Evolutionary conservation across 1,140 invertebrate genomes (phyloP).

Genomic region (Piezodorus guildinii): DNA sequence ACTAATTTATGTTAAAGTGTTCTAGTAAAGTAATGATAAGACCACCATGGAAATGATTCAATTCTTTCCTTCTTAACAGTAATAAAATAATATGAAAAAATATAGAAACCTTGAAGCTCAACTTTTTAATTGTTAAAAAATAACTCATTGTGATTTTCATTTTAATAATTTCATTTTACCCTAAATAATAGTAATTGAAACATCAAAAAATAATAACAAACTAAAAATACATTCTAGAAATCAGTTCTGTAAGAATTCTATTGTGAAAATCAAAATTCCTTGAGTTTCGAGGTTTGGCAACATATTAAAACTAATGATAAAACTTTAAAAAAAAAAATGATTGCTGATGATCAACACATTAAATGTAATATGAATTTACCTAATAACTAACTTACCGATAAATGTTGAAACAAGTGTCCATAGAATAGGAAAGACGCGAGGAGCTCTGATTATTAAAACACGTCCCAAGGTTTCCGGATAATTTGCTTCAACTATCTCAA

Average conservation of each 20-base stretch:
- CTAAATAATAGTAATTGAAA: not conserved
- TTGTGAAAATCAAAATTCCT: not conserved
- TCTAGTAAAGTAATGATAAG: too few species aligned
- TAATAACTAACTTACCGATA: conserved; percentile 48
- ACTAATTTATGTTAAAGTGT: too few species aligned
- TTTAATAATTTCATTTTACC: not conserved
- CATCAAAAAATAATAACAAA: too few species aligned
- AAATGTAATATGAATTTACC: not conserved
- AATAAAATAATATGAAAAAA: too few species aligned
- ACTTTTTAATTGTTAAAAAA: not conserved
- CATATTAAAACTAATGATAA: not conserved
- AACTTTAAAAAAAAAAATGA: conserved; percentile 14
- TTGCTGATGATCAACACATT: not conserved
- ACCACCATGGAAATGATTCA: too few species aligned
- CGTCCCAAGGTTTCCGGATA: conserved; percentile 90
- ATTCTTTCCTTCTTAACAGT: too few species aligned
- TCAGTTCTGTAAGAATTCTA: not conserved
- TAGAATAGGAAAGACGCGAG: conserved; percentile 88
- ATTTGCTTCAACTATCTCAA: conserved; percentile 89
- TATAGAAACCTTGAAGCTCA: not conserved
- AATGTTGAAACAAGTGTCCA: conserved; percentile 96
- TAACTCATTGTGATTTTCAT: not conserved
- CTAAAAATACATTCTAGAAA: not conserved
- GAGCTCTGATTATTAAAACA: conserved; percentile 76
- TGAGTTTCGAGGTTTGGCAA: too few species aligned